Evolutionary conservation across 2,797 vertebrate species (phyloP).

Genomic region (Xiphophorus birchmanni): DNA sequence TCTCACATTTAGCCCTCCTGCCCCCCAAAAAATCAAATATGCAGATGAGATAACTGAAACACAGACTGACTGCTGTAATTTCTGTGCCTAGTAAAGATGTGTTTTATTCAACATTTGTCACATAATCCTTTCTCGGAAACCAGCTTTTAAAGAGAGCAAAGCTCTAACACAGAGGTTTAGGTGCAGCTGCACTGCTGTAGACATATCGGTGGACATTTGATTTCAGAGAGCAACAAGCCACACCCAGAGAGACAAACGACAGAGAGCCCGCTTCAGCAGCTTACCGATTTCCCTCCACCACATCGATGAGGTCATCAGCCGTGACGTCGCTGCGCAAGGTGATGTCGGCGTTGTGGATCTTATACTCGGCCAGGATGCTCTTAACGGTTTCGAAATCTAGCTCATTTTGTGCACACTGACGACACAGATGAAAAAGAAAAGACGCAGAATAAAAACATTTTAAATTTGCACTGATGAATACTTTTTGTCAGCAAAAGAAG

Average conservation of each 20-base stretch:
- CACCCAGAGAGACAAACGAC: conserved; percentile 48
- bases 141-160: not conserved
- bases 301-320: conserved; percentile 96
- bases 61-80: not conserved
- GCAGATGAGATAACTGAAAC: not conserved
- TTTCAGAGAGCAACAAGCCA: conserved; percentile 47
- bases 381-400: conserved; percentile 94
- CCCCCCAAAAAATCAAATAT: not conserved
- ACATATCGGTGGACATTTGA: conserved; percentile 5
- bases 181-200: conserved; percentile 33
- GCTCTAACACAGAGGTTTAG: not conserved
- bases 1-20: not conserved
- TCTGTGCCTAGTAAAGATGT: not conserved
- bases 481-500: not conserved
- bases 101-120: not conserved
- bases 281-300: conserved; percentile 99
- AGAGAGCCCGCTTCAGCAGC: conserved; percentile 39
- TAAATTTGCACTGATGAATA: not conserved
- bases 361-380: conserved; percentile 95
- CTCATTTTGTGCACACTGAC: conserved; percentile 91
- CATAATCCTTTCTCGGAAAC: not conserved
- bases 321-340: conserved; percentile 94
- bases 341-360: conserved; percentile 97
- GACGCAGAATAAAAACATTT: not conserved
- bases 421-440: not conserved